These are phyloP conservation scores for Drosophila birchii DNA, from an alignment of 2,888 invertebrate genomes.

Conservation along the genomic window DNA sequence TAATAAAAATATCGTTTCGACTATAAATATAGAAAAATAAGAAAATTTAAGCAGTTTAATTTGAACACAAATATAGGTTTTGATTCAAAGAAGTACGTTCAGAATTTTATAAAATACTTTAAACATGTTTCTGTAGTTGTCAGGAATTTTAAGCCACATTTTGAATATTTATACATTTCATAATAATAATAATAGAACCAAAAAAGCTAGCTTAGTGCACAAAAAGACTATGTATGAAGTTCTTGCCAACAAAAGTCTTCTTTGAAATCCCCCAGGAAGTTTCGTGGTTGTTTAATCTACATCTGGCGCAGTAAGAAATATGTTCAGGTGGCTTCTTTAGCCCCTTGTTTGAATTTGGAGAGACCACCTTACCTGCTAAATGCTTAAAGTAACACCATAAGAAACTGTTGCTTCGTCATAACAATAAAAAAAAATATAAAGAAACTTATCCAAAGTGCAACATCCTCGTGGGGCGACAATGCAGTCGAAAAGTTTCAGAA, in stretches of 20 bases:
- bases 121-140: background rate
- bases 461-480: slow-evolving; percentile 34
- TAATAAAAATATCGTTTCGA: too few relatives aligned
- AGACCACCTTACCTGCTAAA: background rate
- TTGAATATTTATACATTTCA: background rate
- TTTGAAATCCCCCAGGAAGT: background rate
- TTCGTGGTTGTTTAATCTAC: slow-evolving; percentile 8
- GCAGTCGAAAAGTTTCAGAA: slow-evolving; percentile 35
- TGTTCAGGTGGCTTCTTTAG: slow-evolving; percentile 2
- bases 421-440: slow-evolving; percentile 11
- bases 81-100: too few relatives aligned
- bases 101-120: background rate
- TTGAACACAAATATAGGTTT: too few relatives aligned
- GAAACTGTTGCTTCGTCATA: slow-evolving; percentile 34
- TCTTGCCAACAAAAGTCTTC: background rate
- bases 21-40: too few relatives aligned
- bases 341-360: background rate
- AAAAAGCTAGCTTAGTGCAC: too few relatives aligned
- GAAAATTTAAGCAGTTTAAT: too few relatives aligned
- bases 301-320: background rate
- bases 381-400: slow-evolving; percentile 5
- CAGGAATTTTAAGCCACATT: background rate
- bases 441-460: slow-evolving; percentile 28
- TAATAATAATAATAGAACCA: background rate
- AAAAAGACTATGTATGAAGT: background rate